phyloP scores from a whole-genome alignment of 1,140 invertebrate species.

The Spodoptera frugiperda region DNA sequence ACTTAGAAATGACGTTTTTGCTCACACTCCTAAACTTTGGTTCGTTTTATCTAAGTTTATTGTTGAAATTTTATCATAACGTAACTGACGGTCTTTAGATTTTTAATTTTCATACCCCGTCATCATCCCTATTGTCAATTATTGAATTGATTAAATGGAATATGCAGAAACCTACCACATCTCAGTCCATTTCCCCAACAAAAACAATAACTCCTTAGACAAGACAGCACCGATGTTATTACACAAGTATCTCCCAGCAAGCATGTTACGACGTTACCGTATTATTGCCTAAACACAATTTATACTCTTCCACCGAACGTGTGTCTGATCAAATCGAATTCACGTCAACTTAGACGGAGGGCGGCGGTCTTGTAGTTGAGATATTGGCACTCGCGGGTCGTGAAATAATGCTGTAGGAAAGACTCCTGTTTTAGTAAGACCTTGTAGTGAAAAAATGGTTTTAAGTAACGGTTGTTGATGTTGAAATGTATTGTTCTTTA shows the following conservation, averaged over 20 bases:
- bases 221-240: conserved; percentile 16
- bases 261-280: background rate
- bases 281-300: conserved; percentile 7
- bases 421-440: background rate
- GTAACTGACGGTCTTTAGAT: no score
- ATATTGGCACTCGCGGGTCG: background rate
- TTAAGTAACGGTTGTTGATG: no score
- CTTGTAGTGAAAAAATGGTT: background rate
- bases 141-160: no score
- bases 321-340: conserved; percentile 20
- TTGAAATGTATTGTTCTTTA: no score
- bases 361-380: background rate
- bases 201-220: background rate
- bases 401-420: background rate
- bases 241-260: background rate
- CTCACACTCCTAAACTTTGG: no score
- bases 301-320: conserved; percentile 7
- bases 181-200: background rate
- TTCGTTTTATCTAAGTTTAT: no score
- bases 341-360: conserved; percentile 9
- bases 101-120: no score
- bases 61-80: no score
- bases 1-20: no score
- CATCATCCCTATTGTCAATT: no score
- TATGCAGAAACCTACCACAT: background rate